Evolutionary conservation across 1,140 invertebrate genomes (phyloP), one percentile per base, ranked within the genome.

Genomic region (Lordiphosa collinella): DNA sequence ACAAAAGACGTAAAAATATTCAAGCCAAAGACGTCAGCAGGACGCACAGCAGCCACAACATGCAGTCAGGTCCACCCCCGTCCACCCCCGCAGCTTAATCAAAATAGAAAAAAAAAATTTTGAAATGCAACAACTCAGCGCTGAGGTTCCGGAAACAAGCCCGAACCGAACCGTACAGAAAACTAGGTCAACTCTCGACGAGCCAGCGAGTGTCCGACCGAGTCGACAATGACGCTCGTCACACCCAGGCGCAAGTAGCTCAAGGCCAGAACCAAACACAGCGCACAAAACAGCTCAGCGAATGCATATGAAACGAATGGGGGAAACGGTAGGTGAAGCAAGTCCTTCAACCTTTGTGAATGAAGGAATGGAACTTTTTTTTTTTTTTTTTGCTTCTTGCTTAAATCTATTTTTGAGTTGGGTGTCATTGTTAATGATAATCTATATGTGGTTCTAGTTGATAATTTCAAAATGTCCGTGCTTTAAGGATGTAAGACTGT

Each of bases 101-200:
- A 29, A 29, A 29, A 29, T 29, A 29, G 25, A 29, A 29, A 18
- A 18, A 18, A 18, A 18, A 29, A 29, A 29, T 44, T 13, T 1
- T 40, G 29, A 18, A 41, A 40, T 29, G 36, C 22, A 41, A 40
- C 22, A 52, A 47, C 35, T 22, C 10, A n/a, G 11, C 8, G 31
- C 5, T 29, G 22, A 44, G 67, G 54, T 71, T 62, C 76, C 78
- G 78, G 78, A 76, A 84, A 61, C 72, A 53, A 53, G 55, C 56
- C 58, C 57, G 44, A 65, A 54, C 18, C 36, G 44, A 56, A 50
- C 35, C 34, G 41, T 31, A 36, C 41, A 68, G 46, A 55, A 82
- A 82, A 82, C 50, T 82, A 72, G 78, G 78, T 82, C 78, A 82
- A 82, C 78, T 84, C 68, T 82, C 67, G 72, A 75, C 68, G 63